phyloP scores from a whole-genome alignment of 2,888 invertebrate genomes.

The Boloria selene region DNA sequence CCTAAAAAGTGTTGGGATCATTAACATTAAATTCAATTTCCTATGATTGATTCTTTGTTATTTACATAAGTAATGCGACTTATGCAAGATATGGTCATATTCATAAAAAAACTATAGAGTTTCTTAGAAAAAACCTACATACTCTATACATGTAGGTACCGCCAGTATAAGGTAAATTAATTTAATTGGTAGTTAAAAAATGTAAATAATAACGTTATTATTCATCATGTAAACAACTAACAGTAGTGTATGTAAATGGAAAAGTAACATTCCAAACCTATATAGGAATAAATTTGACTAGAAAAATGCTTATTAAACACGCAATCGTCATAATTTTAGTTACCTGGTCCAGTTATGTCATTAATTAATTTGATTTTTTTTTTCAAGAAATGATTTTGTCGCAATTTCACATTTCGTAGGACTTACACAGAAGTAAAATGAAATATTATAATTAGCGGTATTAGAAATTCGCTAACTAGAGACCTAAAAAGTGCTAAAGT shows the following conservation, averaged over 20 bases:
- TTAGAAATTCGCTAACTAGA: too few species aligned
- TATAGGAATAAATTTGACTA: slow-evolving; percentile 12
- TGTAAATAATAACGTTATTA: background rate
- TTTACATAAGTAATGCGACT: too few species aligned
- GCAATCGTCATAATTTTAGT: background rate
- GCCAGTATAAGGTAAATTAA: background rate
- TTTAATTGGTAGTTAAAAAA: background rate
- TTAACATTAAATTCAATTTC: too few species aligned
- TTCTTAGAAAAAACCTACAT: background rate
- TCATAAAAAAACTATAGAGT: background rate
- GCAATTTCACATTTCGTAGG: too few species aligned
- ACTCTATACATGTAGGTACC: background rate
- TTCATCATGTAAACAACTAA: background rate
- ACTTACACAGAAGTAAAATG: too few species aligned
- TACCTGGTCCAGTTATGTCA: background rate
- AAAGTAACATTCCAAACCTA: slow-evolving; percentile 9
- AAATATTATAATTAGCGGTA: too few species aligned
- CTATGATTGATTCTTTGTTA: too few species aligned
- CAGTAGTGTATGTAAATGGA: background rate
- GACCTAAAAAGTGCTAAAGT: too few species aligned
- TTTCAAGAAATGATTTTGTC: too few species aligned
- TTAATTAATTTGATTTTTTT: too few species aligned
- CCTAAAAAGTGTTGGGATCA: too few species aligned
- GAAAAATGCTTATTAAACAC: slow-evolving; percentile 15
- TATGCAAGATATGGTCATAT: background rate